These are phyloP conservation scores for Perithous albicinctus DNA, from an alignment of 2,888 invertebrate genomes.

Conservation along the genomic window DNA sequence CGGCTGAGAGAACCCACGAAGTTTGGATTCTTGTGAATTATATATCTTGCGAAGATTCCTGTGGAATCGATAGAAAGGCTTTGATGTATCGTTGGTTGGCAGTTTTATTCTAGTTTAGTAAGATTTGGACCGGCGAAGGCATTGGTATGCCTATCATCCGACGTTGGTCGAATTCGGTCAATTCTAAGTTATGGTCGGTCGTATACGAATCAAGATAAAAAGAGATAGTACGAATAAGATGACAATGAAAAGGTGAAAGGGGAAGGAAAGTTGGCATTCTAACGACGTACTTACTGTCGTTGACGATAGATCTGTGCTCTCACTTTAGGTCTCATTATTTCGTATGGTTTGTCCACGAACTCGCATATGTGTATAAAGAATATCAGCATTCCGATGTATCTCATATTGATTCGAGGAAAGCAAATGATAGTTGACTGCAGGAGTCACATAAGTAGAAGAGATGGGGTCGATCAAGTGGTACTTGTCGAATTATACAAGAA, in stretches of 20 bases:
- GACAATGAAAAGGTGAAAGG: conserved; percentile 50
- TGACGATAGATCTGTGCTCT: conserved; percentile 52
- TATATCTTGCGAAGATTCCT: conserved; percentile 23
- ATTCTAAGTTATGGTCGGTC: conserved; percentile 26
- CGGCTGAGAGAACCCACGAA: conserved; percentile 20
- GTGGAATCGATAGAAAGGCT: conserved; percentile 18
- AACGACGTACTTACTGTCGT: conserved; percentile 56
- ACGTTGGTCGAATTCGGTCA: not conserved
- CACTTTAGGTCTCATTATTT: conserved; percentile 64
- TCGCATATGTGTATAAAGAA: conserved; percentile 49
- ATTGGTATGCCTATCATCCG: not conserved
- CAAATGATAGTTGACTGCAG: not conserved
- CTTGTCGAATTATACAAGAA: not conserved
- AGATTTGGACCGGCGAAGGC: not conserved
- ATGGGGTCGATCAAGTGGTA: not conserved
- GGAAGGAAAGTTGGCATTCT: conserved; percentile 55
- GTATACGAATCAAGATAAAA: not conserved
- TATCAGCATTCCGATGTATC: conserved; percentile 20
- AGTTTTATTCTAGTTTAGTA: not conserved
- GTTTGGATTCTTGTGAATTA: conserved; percentile 54
- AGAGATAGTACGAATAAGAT: conserved; percentile 5
- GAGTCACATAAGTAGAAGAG: not conserved
- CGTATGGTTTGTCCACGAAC: conserved; percentile 66
- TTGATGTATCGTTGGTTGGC: conserved; percentile 11
- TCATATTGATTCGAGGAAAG: conserved; percentile 49